A percentile compares a stretch with the other conserved stretches of the same genome.
phyloP scores from a whole-genome alignment of 2,888 invertebrate species.

The Aphodius granarius region DNA sequence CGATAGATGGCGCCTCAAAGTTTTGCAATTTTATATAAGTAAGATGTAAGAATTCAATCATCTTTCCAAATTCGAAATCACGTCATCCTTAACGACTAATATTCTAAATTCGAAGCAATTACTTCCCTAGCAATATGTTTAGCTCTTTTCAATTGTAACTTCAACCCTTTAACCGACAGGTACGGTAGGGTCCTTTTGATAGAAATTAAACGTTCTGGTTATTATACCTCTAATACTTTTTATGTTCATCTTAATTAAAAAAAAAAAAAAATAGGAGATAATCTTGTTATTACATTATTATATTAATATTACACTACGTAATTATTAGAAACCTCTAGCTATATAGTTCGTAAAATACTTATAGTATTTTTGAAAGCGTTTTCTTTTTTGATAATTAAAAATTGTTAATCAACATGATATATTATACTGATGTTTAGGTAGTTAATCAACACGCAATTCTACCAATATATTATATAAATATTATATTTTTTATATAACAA shows the following conservation, averaged over 20 bases:
- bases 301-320: neutral
- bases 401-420: neutral
- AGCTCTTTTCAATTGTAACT: conserved; percentile 9
- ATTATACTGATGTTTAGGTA: neutral
- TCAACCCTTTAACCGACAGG: no score
- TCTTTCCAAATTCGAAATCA: conserved; percentile 23
- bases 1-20: neutral
- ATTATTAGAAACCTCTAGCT: neutral
- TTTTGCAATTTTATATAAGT: neutral
- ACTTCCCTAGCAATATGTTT: conserved; percentile 44
- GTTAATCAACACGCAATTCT: neutral
- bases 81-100: conserved; percentile 41
- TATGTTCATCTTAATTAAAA: neutral
- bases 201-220: neutral
- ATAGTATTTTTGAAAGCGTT: conserved; percentile 17
- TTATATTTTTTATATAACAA: conserved; percentile 14
- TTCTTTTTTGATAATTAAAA: conserved; percentile 7
- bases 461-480: no score
- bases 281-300: neutral
- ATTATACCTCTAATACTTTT: neutral
- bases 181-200: neutral
- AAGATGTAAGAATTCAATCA: neutral
- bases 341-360: conserved; percentile 4
- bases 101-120: conserved; percentile 55
- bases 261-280: neutral